Conservation (phyloP, 1,140 invertebrate genomes). For the Onthophagus taurus region DNA sequence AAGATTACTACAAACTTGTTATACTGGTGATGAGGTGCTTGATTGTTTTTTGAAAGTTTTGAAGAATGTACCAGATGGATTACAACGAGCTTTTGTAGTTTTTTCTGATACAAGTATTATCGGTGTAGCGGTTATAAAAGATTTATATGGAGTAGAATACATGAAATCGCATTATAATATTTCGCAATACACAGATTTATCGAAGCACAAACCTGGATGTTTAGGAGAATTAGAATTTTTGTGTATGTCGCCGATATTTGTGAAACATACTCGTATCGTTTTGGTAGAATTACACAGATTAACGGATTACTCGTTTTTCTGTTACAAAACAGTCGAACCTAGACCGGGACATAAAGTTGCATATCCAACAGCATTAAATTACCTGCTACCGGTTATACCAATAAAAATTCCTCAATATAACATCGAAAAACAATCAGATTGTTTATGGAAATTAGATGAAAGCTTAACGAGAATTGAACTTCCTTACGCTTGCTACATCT, state of each 20-base stretch:
- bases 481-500: conserved; percentile 40
- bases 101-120: conserved; percentile 9
- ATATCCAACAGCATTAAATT: no score
- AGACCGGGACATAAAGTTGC: neutral
- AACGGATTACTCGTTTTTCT: conserved; percentile 37
- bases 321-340: conserved; percentile 35
- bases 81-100: neutral
- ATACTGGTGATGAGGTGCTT: neutral
- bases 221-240: conserved; percentile 24
- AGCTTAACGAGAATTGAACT: conserved; percentile 16
- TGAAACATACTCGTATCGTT: conserved; percentile 17
- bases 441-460: conserved; percentile 7
- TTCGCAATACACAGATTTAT: conserved; percentile 14
- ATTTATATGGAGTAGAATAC: conserved; percentile 24
- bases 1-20: neutral
- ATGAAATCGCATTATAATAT: conserved; percentile 25
- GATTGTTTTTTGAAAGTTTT: no score
- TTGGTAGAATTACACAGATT: conserved; percentile 44
- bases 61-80: no score
- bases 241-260: conserved; percentile 27
- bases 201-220: conserved; percentile 15
- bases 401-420: conserved; percentile 29
- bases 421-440: conserved; percentile 14
- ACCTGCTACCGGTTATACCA: conserved; percentile 35
- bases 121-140: conserved; percentile 18